These are phyloP conservation scores for Actinostola sp. DNA, from an alignment of 92 coral and sea anemone species.

Conservation along the genomic window DNA sequence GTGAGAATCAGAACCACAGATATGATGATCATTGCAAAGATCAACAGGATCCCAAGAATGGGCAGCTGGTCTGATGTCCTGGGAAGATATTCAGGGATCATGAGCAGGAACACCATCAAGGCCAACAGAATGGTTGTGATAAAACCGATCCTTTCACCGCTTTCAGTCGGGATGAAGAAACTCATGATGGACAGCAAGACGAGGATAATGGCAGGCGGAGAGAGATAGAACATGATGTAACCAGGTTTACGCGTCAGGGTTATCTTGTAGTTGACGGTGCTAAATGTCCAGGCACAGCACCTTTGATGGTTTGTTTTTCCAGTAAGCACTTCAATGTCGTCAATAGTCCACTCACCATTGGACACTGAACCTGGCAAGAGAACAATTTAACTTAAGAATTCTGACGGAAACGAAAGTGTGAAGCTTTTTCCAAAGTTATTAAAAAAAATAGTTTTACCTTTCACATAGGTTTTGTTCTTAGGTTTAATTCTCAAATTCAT, in stretches of 20 bases:
- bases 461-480: not conserved
- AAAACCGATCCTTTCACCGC: conserved; percentile 81
- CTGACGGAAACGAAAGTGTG: not conserved
- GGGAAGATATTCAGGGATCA: conserved; percentile 65
- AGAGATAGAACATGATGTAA: conserved; percentile 54
- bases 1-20: conserved; percentile 50
- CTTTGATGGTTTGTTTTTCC: conserved; percentile 15
- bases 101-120: conserved; percentile 71
- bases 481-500: not conserved
- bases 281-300: conserved; percentile 52
- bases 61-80: conserved; percentile 66
- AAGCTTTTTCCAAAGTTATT: not conserved
- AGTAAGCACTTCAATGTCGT: conserved; percentile 8
- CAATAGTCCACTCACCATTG: conserved; percentile 67
- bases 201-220: conserved; percentile 57
- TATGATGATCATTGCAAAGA: conserved; percentile 45
- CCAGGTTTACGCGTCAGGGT: conserved; percentile 56
- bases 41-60: conserved; percentile 50
- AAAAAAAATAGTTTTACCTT: not conserved
- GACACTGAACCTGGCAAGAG: conserved; percentile 45
- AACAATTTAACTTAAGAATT: not conserved
- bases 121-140: conserved; percentile 74
- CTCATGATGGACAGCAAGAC: conserved; percentile 54
- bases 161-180: conserved; percentile 70
- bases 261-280: conserved; percentile 34